These are phyloP conservation scores for Bubo bubo DNA, from an alignment of 2,113 vertebrate genomes.

Conservation along the genomic window DNA sequence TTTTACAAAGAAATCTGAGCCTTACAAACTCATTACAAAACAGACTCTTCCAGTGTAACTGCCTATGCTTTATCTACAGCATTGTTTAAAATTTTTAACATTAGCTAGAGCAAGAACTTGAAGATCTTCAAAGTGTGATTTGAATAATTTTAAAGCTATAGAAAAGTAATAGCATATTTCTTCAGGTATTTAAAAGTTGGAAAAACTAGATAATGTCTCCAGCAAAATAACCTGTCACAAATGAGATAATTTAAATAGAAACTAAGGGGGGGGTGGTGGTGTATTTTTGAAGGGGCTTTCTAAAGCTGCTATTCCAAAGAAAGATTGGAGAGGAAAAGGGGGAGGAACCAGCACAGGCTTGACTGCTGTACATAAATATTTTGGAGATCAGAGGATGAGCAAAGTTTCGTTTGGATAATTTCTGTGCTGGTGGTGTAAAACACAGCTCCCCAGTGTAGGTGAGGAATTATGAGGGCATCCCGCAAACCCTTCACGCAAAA, in stretches of 20 bases:
- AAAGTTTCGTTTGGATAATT: not conserved
- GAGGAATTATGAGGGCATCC: not conserved
- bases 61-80: not conserved
- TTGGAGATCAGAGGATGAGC: not conserved
- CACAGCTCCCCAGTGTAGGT: fast-evolving
- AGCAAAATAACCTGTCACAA: not conserved
- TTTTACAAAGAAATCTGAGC: fast-evolving
- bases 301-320: not conserved
- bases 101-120: not conserved
- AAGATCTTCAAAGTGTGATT: not conserved
- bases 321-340: not conserved
- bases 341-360: not conserved
- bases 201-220: not conserved
- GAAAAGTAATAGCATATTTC: not conserved
- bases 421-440: not conserved
- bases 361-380: not conserved
- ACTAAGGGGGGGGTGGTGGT: fast-evolving
- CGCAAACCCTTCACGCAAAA: not conserved
- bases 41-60: not conserved
- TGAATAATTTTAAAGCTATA: not conserved
- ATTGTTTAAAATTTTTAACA: fast-evolving
- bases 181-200: not conserved
- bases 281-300: not conserved
- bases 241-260: not conserved
- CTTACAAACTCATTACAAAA: fast-evolving